phyloP scores from a whole-genome alignment of 1,140 invertebrate species.

The Cataglyphis hispanica region DNA sequence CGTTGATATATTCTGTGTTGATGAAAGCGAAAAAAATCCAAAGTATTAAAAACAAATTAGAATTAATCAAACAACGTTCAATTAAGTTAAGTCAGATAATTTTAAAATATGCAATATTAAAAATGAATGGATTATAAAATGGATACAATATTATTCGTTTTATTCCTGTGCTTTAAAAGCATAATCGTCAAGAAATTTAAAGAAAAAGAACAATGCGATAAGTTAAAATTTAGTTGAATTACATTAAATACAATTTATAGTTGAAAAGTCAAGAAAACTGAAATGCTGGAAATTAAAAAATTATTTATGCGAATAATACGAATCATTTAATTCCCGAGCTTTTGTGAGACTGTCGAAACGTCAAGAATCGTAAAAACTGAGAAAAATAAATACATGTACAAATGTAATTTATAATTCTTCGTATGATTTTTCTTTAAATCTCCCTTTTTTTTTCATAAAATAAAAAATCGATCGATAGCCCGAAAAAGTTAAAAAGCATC shows the following conservation, averaged over 20 bases:
- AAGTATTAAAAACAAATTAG: not conserved
- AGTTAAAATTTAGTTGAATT: not conserved
- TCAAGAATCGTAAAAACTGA: not conserved
- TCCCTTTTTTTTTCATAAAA: not conserved
- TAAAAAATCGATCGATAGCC: not conserved
- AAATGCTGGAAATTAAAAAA: not conserved
- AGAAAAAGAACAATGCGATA: not conserved
- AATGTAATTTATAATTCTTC: not conserved
- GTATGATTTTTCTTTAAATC: not conserved
- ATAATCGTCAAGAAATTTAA: not conserved
- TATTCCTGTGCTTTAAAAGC: not conserved
- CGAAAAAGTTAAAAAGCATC: not conserved
- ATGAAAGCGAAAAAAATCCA: not conserved
- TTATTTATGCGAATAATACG: not conserved
- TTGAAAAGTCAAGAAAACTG: not conserved
- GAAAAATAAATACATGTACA: not conserved
- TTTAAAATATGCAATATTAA: not conserved
- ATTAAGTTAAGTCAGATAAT: not conserved
- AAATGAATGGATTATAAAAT: not conserved
- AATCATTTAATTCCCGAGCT: not conserved
- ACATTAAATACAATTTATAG: not conserved
- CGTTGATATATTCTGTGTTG: not conserved
- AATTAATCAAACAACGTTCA: not conserved
- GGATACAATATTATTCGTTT: not conserved
- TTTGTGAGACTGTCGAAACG: not conserved